These are phyloP conservation scores for Sinonovacula constricta DNA, from an alignment of 1,140 invertebrate genomes.

Conservation along the genomic window DNA sequence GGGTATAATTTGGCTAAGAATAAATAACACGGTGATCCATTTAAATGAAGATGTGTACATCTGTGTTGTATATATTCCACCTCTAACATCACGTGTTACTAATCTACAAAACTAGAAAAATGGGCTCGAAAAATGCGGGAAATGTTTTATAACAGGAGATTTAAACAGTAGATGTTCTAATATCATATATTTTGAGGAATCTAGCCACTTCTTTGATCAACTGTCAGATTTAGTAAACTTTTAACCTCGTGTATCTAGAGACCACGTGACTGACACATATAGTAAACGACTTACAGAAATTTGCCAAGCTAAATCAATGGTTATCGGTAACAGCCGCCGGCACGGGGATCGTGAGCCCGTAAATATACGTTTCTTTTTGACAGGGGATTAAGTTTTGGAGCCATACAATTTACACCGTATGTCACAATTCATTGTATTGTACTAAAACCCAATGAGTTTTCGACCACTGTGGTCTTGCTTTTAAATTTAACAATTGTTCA, in stretches of 20 bases:
- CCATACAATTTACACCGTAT: too few species aligned
- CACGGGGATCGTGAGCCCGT: background rate
- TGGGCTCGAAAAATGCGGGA: constrained; percentile 13
- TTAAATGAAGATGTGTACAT: constrained; percentile 23
- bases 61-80: constrained; percentile 30
- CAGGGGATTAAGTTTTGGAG: background rate
- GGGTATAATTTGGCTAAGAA: constrained; percentile 17
- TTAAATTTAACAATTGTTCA: too few species aligned
- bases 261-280: background rate
- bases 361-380: constrained; percentile 4
- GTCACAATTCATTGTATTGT: too few species aligned
- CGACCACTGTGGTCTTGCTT: too few species aligned
- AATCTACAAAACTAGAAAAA: constrained; percentile 12
- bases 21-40: constrained; percentile 6
- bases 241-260: constrained; percentile 6
- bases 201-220: background rate
- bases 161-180: background rate
- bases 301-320: constrained; percentile 3
- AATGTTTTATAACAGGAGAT: background rate
- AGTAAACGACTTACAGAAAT: constrained; percentile 18
- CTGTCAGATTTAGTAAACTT: background rate
- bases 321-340: constrained; percentile 5
- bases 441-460: too few species aligned
- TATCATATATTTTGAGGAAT: background rate
- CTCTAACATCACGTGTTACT: background rate